Evolutionary conservation across 2,797 vertebrate species (phyloP).

Genomic region (Coregonus sp.): DNA sequence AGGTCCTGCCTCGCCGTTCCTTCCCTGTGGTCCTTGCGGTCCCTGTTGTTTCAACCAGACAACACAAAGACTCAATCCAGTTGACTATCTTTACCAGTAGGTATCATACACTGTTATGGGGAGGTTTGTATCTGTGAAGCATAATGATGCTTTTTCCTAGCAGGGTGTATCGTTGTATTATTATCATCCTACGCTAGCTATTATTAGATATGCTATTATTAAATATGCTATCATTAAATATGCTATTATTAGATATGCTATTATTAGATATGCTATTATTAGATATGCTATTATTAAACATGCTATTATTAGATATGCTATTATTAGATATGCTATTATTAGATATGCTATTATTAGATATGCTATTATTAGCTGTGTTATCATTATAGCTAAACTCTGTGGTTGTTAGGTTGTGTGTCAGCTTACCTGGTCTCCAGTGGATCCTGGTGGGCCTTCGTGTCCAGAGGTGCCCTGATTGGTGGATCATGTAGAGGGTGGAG

Average conservation of each 20-base stretch:
- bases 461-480: constrained; percentile 82
- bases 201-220: neutral
- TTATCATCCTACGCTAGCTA: no score
- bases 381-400: neutral
- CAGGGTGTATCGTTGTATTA: no score
- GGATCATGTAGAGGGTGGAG: constrained; percentile 12
- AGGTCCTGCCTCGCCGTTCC: constrained; percentile 82
- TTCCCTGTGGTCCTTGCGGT: constrained; percentile 84
- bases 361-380: neutral
- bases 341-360: no score
- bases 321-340: neutral
- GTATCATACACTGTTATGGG: neutral
- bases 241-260: no score
- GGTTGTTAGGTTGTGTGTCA: neutral
- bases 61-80: constrained; percentile 15
- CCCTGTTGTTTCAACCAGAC: constrained; percentile 73
- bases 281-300: neutral
- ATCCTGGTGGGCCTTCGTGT: constrained; percentile 83
- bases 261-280: neutral
- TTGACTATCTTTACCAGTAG: neutral
- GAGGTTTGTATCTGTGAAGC: neutral
- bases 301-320: no score
- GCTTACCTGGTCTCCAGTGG: constrained; percentile 83
- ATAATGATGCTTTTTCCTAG: no score
- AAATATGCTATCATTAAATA: no score